Conservation (phyloP, 2,113 vertebrate species). For the Muntiacus muntjak region DNA sequence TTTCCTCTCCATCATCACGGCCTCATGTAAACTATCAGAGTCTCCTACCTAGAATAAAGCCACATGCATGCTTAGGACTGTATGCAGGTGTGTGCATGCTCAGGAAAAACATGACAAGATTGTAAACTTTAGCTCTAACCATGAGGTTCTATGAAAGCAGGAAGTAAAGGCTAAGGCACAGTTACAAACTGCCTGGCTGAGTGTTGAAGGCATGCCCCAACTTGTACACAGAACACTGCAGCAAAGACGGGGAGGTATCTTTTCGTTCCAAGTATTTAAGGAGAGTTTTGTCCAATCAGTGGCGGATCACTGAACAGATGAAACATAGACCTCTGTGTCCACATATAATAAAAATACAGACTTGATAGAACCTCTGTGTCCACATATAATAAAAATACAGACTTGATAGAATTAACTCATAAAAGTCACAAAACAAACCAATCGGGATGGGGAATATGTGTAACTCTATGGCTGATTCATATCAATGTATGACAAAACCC, state of each 20-base stretch:
- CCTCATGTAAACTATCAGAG: neutral
- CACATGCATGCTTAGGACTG: neutral
- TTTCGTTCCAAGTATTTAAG: neutral
- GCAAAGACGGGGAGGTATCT: neutral
- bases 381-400: neutral
- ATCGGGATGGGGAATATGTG: too few species aligned
- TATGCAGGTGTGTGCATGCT: neutral
- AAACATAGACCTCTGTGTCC: neutral
- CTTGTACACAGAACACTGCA: neutral
- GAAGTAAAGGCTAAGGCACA: neutral
- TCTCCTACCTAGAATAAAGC: neutral
- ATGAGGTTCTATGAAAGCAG: neutral
- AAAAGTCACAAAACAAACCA: neutral
- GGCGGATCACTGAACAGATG: neutral
- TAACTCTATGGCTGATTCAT: too few species aligned
- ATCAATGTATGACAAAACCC: too few species aligned
- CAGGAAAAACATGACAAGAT: neutral
- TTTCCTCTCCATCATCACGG: neutral
- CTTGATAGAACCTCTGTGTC: neutral
- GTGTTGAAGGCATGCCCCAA: neutral
- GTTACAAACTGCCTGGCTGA: neutral
- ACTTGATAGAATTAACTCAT: neutral
- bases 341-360: neutral
- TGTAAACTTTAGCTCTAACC: neutral
- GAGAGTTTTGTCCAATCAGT: neutral